A percentile compares a stretch with the other conserved stretches of the same genome.
Conservation (phyloP, 2,888 invertebrate species). For the Drosophila formosana region DNA sequence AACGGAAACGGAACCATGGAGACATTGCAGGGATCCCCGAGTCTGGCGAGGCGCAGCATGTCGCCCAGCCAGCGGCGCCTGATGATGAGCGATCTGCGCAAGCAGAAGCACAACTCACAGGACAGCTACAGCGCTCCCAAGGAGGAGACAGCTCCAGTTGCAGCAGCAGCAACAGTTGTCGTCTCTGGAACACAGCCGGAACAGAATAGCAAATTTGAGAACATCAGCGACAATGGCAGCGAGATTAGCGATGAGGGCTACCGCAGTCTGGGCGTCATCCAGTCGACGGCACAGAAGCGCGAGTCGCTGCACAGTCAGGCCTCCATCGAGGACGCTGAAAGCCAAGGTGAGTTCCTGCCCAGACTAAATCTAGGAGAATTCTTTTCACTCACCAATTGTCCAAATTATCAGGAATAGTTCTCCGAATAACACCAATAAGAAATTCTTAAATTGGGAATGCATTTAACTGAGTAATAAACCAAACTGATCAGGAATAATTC, state of each 20-base stretch:
- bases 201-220: slow-evolving; percentile 85
- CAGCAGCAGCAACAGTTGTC: slow-evolving; percentile 27
- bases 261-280: slow-evolving; percentile 91
- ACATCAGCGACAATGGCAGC: slow-evolving; percentile 92
- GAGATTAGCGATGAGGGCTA: slow-evolving; percentile 95
- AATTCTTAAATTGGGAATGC: too few relatives aligned
- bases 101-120: slow-evolving; percentile 80
- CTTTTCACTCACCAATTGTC: too few relatives aligned
- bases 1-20: background rate
- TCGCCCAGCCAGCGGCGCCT: slow-evolving; percentile 84
- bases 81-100: slow-evolving; percentile 82
- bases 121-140: slow-evolving; percentile 62
- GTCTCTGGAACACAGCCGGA: slow-evolving; percentile 43
- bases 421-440: too few relatives aligned
- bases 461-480: too few relatives aligned
- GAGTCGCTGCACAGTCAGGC: slow-evolving; percentile 90
- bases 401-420: too few relatives aligned
- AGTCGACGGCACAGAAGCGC: slow-evolving; percentile 87
- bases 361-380: too few relatives aligned
- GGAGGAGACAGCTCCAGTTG: slow-evolving; percentile 55
- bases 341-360: slow-evolving; percentile 86
- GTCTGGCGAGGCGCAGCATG: slow-evolving; percentile 83
- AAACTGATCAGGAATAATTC: too few relatives aligned
- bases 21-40: slow-evolving; percentile 71
- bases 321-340: slow-evolving; percentile 90